Evolutionary conservation across 2,113 vertebrate genomes (phyloP), one percentile per base, ranked within the genome.

Genomic region (Mastomys natalensis): DNA sequence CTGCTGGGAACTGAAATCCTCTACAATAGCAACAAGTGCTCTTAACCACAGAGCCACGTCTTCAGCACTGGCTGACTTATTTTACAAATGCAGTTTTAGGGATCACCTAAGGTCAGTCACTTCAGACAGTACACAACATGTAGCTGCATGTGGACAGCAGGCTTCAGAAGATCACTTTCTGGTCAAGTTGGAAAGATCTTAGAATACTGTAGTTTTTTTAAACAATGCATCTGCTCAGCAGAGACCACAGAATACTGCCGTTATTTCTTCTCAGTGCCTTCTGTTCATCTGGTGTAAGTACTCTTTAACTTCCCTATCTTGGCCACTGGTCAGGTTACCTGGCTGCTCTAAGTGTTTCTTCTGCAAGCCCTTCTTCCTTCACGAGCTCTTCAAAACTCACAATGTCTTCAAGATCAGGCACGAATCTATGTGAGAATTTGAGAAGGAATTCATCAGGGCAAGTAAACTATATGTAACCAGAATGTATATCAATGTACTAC

Each of bases 301-400:
- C 3, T 90, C 78, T 78, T 17, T 51, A 76, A 82, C 37, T 26
- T 92, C 70, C 91, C 95, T 21, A 93, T 68, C 60, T 48, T 91
- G 22, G 72, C 78, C 94, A 93, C 48, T 95, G 19, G 86, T 66
- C 37, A 64, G 0, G 45, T 91, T 98, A 99, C 99, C 99, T 99
- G 62, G 99, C 99, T 95, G 99, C 99, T 98, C 98, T 99, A 95
- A 98, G 99, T 0, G 99, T 99, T 98, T 99, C 99, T 98, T 99
- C 99, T 10, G 99, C 99, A 51, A 99, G 99, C 7, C 98, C 99
- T 98, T 99, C 99, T 98, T 99, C 99, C 98, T 99, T 99, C 93
- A 99, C 99, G 93, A 99, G 98, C 98, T 99, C 99, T 98, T 99
- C 99, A 98, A 99, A 99, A 98, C 99, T 99, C 64, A 99, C 99